Conservation (phyloP, 2,797 vertebrate species). For the Myioborus melanocephalus region DNA sequence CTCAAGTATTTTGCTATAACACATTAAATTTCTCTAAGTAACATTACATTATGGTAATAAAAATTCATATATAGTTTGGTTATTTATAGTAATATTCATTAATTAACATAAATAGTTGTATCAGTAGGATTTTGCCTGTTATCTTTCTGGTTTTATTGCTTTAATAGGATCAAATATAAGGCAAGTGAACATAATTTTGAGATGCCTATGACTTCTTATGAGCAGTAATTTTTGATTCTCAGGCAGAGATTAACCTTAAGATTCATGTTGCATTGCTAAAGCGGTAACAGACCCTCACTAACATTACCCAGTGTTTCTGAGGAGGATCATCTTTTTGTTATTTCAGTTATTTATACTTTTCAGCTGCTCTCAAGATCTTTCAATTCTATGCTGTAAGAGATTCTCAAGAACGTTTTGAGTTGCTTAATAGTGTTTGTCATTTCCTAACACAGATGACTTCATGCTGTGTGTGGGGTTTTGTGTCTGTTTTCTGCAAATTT, state of each 20-base stretch:
- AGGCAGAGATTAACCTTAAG: not conserved
- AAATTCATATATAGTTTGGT: not conserved
- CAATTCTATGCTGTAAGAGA: not conserved
- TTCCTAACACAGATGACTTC: not conserved
- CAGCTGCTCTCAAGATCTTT: not conserved
- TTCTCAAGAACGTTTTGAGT: not conserved
- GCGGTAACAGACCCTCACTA: not conserved
- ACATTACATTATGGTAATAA: not conserved
- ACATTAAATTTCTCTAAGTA: not conserved
- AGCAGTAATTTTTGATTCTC: not conserved
- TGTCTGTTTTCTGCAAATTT: not conserved
- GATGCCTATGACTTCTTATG: not conserved
- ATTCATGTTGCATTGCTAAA: not conserved
- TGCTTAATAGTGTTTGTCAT: not conserved
- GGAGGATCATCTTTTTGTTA: not conserved
- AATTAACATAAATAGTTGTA: not conserved
- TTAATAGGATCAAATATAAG: not conserved
- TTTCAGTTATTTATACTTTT: not conserved
- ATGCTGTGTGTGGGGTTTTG: fast-evolving
- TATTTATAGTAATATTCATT: not conserved
- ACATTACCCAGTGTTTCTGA: not conserved
- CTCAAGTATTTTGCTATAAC: not conserved
- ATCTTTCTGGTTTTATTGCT: not conserved
- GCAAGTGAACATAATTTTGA: not conserved
- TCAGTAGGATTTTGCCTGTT: not conserved